Conservation (phyloP, 2,113 vertebrate species). For the Odontesthes bonariensis region DNA sequence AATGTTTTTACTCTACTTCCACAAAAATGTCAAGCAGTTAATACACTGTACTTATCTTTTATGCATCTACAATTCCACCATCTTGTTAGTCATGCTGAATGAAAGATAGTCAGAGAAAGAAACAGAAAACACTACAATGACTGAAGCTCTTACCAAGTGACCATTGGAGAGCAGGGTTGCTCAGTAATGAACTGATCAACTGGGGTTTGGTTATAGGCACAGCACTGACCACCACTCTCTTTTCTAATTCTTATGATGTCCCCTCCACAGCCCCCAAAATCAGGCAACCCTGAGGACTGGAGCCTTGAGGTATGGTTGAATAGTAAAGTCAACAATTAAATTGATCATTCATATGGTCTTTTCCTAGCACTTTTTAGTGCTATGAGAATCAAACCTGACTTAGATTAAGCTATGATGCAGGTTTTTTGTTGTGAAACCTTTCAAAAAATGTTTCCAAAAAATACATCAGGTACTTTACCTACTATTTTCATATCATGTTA, state of each 20-base stretch:
- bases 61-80: background rate
- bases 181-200: background rate
- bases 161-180: background rate
- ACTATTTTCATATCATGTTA: no score
- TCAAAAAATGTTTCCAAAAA: no score
- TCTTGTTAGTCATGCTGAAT: background rate
- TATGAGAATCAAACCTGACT: no score
- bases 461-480: no score
- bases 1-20: no score
- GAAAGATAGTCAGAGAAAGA: background rate
- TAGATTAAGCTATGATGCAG: no score
- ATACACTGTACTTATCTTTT: background rate
- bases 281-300: background rate
- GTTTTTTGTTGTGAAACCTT: no score
- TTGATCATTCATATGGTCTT: no score
- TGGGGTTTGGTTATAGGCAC: conserved; percentile 1
- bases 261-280: background rate
- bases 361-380: background rate
- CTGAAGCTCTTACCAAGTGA: background rate
- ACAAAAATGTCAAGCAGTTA: background rate
- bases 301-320: background rate
- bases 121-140: background rate
- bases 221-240: background rate
- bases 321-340: no score
- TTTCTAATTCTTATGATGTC: background rate